These are phyloP conservation scores for Gastrophysa polygoni DNA, from an alignment of 2,888 invertebrate genomes.

Conservation along the genomic window DNA sequence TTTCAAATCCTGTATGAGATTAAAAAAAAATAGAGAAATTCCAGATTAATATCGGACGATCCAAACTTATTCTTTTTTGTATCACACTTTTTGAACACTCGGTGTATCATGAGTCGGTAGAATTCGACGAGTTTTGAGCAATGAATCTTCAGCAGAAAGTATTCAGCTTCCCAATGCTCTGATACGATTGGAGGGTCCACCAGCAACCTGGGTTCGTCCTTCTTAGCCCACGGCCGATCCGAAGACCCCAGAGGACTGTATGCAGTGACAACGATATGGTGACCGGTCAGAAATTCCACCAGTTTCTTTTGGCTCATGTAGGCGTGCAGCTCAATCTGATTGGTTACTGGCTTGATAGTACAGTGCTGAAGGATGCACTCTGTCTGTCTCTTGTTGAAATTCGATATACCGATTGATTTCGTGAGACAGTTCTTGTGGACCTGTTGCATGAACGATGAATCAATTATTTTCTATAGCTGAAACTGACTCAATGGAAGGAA, in stretches of 20 bases:
- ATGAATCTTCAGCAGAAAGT: slow-evolving; percentile 72
- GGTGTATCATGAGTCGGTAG: too few relatives aligned
- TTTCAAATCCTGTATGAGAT: too few relatives aligned
- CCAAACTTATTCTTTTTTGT: too few relatives aligned
- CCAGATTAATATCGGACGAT: too few relatives aligned
- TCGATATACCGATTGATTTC: slow-evolving; percentile 75
- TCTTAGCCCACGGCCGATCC: slow-evolving; percentile 79
- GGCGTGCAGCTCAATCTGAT: slow-evolving; percentile 79
- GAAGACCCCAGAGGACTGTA: slow-evolving; percentile 86
- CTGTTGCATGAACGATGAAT: not conserved
- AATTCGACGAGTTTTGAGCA: too few relatives aligned
- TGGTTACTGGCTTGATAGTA: slow-evolving; percentile 65
- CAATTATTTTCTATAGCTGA: too few relatives aligned
- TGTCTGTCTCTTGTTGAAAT: slow-evolving; percentile 75
- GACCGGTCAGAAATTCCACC: slow-evolving; percentile 69
- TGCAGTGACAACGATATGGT: slow-evolving; percentile 73
- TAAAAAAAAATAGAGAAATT: too few relatives aligned
- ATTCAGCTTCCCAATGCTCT: slow-evolving; percentile 69
- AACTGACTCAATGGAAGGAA: too few relatives aligned
- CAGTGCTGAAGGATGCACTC: slow-evolving; percentile 64
- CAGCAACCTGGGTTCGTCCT: slow-evolving; percentile 72
- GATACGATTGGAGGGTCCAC: slow-evolving; percentile 71
- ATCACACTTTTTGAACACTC: too few relatives aligned
- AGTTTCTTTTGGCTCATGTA: slow-evolving; percentile 75
- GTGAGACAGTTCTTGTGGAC: slow-evolving; percentile 66